Evolutionary conservation across 53 echinoderm and acorn worm genomes (phyloP), one percentile per base, ranked within the genome.

Genomic region (Zoroaster sp.): DNA sequence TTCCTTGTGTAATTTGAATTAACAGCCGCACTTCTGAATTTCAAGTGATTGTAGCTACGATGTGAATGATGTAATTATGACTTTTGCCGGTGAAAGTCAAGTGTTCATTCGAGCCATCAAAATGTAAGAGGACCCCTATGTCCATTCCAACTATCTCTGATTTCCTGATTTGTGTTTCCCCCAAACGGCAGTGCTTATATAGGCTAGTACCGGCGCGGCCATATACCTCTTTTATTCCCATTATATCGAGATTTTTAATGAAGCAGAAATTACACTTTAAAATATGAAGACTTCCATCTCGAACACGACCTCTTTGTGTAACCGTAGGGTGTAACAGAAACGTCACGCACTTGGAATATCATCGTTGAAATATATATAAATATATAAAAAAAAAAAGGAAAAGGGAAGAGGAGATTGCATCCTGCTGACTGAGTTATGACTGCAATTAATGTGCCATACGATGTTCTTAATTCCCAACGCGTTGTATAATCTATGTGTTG

Each of bases 41-140:
- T 67, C 44, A 67, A 82, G 82, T 82, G 82, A 82, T 82, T 41
- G 41, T 6, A 44, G 30, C 67, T 67, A 43, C 43, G 39, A 67
- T 42, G 82, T 82, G 41, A 35, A 44, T 82, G 82, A 82, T 82
- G 65, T 82, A 40, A 82, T 82, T 82, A 82, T 82, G 82, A 82
- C 82, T 40, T 82, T 82, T 67, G 12, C 40, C 32, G 41, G 68
- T 18, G 33, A 28, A 43, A 82, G 82, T 82, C 82, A 82, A 82
- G 82, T 82, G 45, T 25, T 63, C 82, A 82, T 82, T 66, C 28
- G 82, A 82, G 82, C 67, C 13, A 30, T 11, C n/a, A 42, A 66
- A 31, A 2, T 82, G 68, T 66, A 67, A 44, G 44, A 40, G 23
- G 63, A 79, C 79, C 79, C 38, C 3, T 3, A 7, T 21, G 79